Conservation (phyloP, 2,113 vertebrate species). For the Aythya baeri region DNA sequence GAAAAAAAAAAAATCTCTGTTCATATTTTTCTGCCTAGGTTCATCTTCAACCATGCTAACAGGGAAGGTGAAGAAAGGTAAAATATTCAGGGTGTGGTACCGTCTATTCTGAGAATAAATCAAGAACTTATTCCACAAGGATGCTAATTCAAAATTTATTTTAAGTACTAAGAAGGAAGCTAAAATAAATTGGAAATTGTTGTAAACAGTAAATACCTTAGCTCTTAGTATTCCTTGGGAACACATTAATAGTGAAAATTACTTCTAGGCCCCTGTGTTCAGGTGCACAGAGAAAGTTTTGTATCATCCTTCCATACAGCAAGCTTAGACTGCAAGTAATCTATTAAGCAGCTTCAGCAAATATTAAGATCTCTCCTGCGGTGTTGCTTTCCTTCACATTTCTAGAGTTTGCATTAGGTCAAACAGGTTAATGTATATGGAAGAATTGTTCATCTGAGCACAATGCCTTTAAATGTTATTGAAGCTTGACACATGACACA, state of each 20-base stretch:
- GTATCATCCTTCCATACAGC: neutral
- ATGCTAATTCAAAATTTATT: neutral
- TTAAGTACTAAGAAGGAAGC: neutral
- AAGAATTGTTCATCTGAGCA: neutral
- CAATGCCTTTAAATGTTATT: rapidly evolving
- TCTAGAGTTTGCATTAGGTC: neutral
- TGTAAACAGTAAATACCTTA: neutral
- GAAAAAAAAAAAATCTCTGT: neutral
- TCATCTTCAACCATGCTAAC: neutral
- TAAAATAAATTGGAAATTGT: neutral
- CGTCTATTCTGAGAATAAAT: neutral
- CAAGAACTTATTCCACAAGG: neutral
- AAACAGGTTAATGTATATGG: neutral
- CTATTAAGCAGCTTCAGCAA: neutral
- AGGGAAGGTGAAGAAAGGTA: neutral
- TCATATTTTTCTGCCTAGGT: neutral
- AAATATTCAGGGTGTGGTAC: neutral
- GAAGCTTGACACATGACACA: neutral
- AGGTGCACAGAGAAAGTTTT: neutral
- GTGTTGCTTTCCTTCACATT: neutral
- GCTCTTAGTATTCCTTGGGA: neutral
- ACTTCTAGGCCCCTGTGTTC: neutral
- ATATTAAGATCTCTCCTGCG: neutral
- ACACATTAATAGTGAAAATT: neutral
- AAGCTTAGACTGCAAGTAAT: neutral